Base-by-base conservation (phyloP, 1,140 invertebrate species). In the Ceratina japonica region DNA sequence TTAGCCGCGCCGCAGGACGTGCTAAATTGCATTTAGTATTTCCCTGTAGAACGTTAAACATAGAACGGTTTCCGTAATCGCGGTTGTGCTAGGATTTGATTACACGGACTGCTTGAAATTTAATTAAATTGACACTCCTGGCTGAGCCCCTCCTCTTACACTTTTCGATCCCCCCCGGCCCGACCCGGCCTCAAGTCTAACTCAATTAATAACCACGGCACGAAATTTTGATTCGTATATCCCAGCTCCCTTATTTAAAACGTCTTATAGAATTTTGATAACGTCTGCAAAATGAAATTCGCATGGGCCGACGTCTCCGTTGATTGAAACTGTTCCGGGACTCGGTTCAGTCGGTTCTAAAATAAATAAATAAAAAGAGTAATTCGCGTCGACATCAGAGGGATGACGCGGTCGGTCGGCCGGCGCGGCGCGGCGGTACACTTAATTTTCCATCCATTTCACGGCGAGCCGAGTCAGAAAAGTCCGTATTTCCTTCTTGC, bases 21-120 rank as follows among this genome's bases (percentile, higher is more conserved):
- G 71, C 75, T 72, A 78, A 78, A 78, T 78, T 78, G 75, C 75
- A 78, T 78, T 78, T 78, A 78, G 68, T 72, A 78, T 78, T 78
- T 78, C 75, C 75, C 75, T 72, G 68, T 69, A 78, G 75, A 59
- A 69, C 75, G 63, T 78, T 78, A 78, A 78, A 78, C 75, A 78
- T 78, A 78, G 75, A 78, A 78, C 69, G 68, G 63, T 69, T 72
- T 78, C 51, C 69, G 75, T 78, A 72, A 78, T 78, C 75, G 75
- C 75, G 69, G 75, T 78, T 78, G 75, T 78, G 72, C 75, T 78
- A 78, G 75, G 75, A 78, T 78, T 78, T 59, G 75, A 78, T 78
- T 78, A 78, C 75, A 72, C 68, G 49, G 69, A 20, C 59, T 72
- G 52, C 58, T 69, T 54, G 61, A 72, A 78, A 78, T 78, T 78